A percentile compares a stretch with the other conserved stretches of the same genome.
Evolutionary conservation across 2,888 invertebrate species (phyloP).

Genomic region (Xestia c-nigrum): DNA sequence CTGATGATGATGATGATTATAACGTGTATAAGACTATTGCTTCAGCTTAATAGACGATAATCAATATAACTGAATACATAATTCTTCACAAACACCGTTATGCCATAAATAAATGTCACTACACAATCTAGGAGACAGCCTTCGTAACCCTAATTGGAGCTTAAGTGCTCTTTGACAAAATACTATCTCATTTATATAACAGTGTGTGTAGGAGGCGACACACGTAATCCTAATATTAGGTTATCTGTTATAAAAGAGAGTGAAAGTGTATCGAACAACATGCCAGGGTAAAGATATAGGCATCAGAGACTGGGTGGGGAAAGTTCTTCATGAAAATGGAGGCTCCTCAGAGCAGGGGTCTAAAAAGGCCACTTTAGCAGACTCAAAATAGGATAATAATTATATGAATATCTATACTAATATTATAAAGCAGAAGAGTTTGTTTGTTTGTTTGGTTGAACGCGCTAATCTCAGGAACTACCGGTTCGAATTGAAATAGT

Average conservation of each 20-base stretch:
- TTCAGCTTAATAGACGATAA: background rate
- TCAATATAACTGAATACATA: background rate
- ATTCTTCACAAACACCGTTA: background rate
- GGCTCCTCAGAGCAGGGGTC: background rate
- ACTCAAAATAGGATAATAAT: too few relatives aligned
- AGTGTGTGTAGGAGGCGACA: constrained; percentile 17
- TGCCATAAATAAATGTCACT: constrained; percentile 30
- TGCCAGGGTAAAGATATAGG: background rate
- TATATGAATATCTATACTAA: too few relatives aligned
- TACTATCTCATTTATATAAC: constrained; percentile 21
- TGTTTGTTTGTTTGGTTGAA: too few relatives aligned
- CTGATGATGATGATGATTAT: too few relatives aligned
- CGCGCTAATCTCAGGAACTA: too few relatives aligned
- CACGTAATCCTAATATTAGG: constrained; percentile 6
- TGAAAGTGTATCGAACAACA: constrained; percentile 9
- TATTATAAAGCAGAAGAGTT: too few relatives aligned
- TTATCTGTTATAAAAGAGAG: background rate
- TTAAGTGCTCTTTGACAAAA: constrained; percentile 33
- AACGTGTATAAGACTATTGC: background rate
- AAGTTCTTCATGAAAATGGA: background rate
- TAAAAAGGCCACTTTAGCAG: too few relatives aligned
- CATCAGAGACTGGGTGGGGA: background rate
- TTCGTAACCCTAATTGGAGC: constrained; percentile 8
- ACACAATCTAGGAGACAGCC: background rate
- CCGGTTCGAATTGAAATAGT: too few relatives aligned